These are phyloP conservation scores for Luehdorfia chinensis DNA, from an alignment of 1,140 invertebrate species.

Conservation along the genomic window DNA sequence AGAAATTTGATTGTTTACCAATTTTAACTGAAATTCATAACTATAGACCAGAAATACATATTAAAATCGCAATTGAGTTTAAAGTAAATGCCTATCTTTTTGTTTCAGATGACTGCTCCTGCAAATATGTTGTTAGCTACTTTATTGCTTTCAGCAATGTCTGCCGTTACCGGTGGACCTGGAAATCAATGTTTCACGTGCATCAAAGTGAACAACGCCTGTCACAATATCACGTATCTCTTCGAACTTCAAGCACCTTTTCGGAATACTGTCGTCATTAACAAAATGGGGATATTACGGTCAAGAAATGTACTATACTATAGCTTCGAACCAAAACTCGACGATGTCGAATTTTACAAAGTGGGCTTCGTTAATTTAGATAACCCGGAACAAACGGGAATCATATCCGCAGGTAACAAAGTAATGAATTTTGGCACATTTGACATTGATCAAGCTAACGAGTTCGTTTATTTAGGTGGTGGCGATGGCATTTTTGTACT, in stretches of 20 bases:
- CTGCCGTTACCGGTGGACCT: background rate
- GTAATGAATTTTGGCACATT: constrained; percentile 60
- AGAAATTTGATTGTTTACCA: too few species aligned
- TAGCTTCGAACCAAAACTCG: constrained; percentile 53
- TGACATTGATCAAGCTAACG: constrained; percentile 54
- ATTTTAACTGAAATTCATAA: too few species aligned
- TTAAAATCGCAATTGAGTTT: too few species aligned
- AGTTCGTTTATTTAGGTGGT: constrained; percentile 51
- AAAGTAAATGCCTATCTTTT: too few species aligned
- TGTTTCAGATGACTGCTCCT: background rate
- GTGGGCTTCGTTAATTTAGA: constrained; percentile 53
- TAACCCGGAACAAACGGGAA: constrained; percentile 23
- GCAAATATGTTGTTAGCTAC: constrained; percentile 1
- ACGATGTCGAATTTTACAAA: constrained; percentile 56
- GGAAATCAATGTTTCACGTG: constrained; percentile 37
- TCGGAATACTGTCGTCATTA: constrained; percentile 45
- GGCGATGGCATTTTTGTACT: constrained; percentile 48
- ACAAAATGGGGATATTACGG: constrained; percentile 45
- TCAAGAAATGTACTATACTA: constrained; percentile 49
- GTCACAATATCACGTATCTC: constrained; percentile 50
- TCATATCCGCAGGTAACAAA: constrained; percentile 38
- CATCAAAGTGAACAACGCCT: constrained; percentile 38
- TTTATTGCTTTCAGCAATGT: background rate
- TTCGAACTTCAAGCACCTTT: constrained; percentile 54
- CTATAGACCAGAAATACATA: too few species aligned